Evolutionary conservation across 2,113 vertebrate genomes (phyloP), one percentile per base, ranked within the genome.

Genomic region (Oncorhynchus kisutch): DNA sequence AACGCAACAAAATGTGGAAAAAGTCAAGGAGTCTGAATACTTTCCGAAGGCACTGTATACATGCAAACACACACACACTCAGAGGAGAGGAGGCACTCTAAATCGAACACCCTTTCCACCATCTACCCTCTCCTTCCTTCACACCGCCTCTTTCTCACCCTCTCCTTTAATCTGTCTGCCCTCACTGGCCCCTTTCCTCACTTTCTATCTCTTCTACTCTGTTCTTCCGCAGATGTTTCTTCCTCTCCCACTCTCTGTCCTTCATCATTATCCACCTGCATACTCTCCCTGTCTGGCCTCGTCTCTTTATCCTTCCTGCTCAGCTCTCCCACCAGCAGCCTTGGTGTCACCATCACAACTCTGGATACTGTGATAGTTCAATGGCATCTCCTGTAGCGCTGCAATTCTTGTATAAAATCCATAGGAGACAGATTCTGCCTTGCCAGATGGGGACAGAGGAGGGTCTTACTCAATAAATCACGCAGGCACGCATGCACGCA

Each of bases 251-350:
- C 79, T 16, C n/a, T 34, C 39, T 67, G 54, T 78, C 73, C 82
- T 74, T 77, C 79, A 45, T 45, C 59, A 18, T 64, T 69, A 82
- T 54, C 24, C 85, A 88, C 81, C 76, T 89, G 88, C 83, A 75
- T 80, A 27, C 65, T 27, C 27, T 84, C 77, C 25, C 77, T 83
- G 77, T 29, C 80, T 29, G 12, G 14, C 54, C 54, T 57, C 4
- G 54, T 20, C 18, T 57, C 20, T 7, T 18, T 20, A 18, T 20
- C 18, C 54, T 57, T 14, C 16, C 18, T 57, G 54, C 14, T 20
- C 54, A 20, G 54, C 54, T 18, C 54, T 14, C 54, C 54, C 54
- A 57, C 54, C 16, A 57, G 14, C 54, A 57, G 4, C 54, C 18
- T 57, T 57, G 18, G 20, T 4, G 54, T 57, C 54, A 57, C 54